A percentile compares a stretch with the other conserved stretches of the same genome.
phyloP scores from a whole-genome alignment of 2,113 vertebrate genomes.

The Oreochromis aureus region DNA sequence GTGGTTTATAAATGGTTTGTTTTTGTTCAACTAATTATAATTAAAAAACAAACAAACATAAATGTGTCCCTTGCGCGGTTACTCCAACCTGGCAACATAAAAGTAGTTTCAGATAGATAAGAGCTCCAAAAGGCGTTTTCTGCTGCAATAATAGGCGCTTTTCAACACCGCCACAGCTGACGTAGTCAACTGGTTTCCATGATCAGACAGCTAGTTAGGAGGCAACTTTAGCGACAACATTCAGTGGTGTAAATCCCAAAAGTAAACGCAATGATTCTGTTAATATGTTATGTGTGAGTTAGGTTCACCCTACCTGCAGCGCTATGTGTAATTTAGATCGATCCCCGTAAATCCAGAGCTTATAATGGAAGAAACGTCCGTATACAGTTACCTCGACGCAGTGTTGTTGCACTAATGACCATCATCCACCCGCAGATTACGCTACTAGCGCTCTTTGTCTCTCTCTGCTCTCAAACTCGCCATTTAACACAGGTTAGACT shows the following conservation, averaged over 20 bases:
- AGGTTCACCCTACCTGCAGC: background rate
- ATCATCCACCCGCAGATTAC: background rate
- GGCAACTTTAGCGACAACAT: background rate
- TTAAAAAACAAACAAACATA: background rate
- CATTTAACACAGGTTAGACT: background rate
- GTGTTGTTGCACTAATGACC: background rate
- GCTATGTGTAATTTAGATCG: background rate
- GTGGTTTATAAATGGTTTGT: background rate
- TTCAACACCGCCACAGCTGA: background rate
- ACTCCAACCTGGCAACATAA: background rate
- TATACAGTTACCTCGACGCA: background rate
- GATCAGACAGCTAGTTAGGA: background rate
- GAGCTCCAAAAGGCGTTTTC: background rate
- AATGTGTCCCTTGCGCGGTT: background rate
- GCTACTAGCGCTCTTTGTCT: background rate
- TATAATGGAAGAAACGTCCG: background rate
- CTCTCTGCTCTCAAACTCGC: background rate
- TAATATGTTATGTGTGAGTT: background rate
- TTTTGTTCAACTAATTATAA: background rate
- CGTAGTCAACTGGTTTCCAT: background rate
- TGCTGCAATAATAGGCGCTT: background rate
- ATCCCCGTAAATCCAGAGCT: background rate
- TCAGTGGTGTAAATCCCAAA: background rate
- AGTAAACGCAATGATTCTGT: background rate
- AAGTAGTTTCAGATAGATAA: background rate